These are phyloP conservation scores for Podabrus alpinus DNA, from an alignment of 2,888 invertebrate species.

Conservation along the genomic window DNA sequence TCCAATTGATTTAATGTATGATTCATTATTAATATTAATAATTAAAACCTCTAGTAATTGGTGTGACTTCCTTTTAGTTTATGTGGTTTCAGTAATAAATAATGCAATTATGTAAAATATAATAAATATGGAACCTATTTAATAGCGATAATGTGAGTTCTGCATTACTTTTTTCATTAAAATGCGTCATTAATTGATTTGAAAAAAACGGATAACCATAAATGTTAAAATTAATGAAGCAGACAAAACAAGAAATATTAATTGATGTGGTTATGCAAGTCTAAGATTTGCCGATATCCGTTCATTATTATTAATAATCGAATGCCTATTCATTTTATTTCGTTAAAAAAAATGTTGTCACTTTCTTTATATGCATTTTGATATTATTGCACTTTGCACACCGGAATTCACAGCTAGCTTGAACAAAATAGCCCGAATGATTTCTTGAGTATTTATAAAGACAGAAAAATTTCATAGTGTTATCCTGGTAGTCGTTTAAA, in stretches of 20 bases:
- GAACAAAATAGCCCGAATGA: too few relatives aligned
- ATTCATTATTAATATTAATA: conserved; percentile 26
- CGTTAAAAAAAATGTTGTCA: background rate
- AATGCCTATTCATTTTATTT: background rate
- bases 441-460: too few relatives aligned
- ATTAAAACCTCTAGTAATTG: conserved; percentile 20
- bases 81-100: conserved; percentile 16
- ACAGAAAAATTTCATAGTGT: too few relatives aligned
- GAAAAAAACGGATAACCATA: background rate
- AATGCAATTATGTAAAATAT: conserved; percentile 1
- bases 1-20: conserved; percentile 24
- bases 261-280: background rate
- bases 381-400: background rate
- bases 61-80: conserved; percentile 21
- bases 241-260: background rate
- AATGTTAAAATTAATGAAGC: background rate
- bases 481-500: too few relatives aligned
- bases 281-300: background rate
- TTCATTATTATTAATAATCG: background rate
- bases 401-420: background rate
- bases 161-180: background rate
- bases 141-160: background rate
- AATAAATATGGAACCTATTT: background rate
- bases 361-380: background rate
- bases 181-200: background rate